These are phyloP conservation scores for Spodoptera picta DNA, from an alignment of 2,888 invertebrate genomes.

Conservation along the genomic window DNA sequence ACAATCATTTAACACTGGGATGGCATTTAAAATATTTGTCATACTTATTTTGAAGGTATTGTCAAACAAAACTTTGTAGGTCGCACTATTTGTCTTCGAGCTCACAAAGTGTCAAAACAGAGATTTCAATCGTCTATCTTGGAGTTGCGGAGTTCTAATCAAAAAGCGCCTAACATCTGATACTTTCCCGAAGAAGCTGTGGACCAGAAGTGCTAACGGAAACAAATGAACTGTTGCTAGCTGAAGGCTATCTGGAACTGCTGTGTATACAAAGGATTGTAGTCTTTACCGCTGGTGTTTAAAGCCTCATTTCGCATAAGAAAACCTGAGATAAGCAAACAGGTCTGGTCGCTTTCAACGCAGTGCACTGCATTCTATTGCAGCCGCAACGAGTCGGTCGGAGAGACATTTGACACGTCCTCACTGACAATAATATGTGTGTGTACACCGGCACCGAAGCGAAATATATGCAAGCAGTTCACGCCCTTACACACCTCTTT, in stretches of 20 bases:
- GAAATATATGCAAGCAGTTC: constrained; percentile 63
- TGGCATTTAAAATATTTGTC: constrained; percentile 67
- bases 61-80: constrained; percentile 54
- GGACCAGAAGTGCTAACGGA: constrained; percentile 83
- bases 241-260: constrained; percentile 75
- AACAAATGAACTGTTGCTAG: constrained; percentile 84
- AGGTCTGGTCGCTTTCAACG: constrained; percentile 82
- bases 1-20: constrained; percentile 66
- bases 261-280: constrained; percentile 46
- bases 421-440: constrained; percentile 78
- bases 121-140: constrained; percentile 55
- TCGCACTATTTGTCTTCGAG: constrained; percentile 67
- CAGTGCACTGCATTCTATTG: constrained; percentile 81
- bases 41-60: constrained; percentile 57
- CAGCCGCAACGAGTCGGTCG: constrained; percentile 78
- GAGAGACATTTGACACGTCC: constrained; percentile 85
- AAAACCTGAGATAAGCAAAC: constrained; percentile 72
- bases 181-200: constrained; percentile 78
- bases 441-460: constrained; percentile 73
- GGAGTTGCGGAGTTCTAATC: constrained; percentile 81
- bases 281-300: constrained; percentile 52
- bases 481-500: constrained; percentile 34
- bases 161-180: constrained; percentile 77
- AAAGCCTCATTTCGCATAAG: constrained; percentile 65
- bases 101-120: constrained; percentile 60